A percentile compares a stretch with the other conserved stretches of the same genome.
Conservation (phyloP, 2,797 vertebrate genomes). For the Apogon talboti region DNA sequence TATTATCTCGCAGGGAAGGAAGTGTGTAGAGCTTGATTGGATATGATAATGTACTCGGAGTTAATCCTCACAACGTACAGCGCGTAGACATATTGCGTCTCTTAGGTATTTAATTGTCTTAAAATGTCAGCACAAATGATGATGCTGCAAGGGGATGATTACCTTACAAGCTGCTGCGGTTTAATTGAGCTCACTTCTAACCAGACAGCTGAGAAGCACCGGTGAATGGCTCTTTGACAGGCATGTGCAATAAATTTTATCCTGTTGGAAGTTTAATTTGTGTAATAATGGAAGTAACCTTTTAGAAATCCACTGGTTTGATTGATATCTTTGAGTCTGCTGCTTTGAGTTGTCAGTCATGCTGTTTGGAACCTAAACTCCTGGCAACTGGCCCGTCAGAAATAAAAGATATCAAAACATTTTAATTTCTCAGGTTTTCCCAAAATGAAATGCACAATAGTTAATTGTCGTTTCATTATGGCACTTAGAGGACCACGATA, state of each 20-base stretch:
- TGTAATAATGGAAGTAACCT: conserved; percentile 54
- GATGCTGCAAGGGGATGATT: conserved; percentile 66
- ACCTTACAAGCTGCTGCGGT: conserved; percentile 59
- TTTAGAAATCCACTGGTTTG: conserved; percentile 44
- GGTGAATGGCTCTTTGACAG: conserved; percentile 49
- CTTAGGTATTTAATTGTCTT: conserved; percentile 77
- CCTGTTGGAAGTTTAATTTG: conserved; percentile 56
- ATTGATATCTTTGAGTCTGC: conserved; percentile 45
- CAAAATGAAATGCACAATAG: conserved; percentile 34
- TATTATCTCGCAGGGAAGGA: neutral
- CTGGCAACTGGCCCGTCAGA: neutral
- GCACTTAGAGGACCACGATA: conserved; percentile 11
- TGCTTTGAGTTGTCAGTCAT: conserved; percentile 27
- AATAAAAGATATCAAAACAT: neutral
- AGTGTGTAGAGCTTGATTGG: neutral
- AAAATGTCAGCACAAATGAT: conserved; percentile 77
- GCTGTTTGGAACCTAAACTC: conserved; percentile 6
- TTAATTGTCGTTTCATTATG: conserved; percentile 44
- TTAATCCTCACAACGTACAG: conserved; percentile 43
- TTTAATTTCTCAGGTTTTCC: conserved; percentile 2
- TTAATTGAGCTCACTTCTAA: conserved; percentile 57
- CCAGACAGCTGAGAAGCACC: conserved; percentile 48
- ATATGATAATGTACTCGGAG: conserved; percentile 11
- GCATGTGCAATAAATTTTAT: conserved; percentile 53
- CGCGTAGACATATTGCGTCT: conserved; percentile 45